Evolutionary conservation across 2,113 vertebrate genomes (phyloP).

Genomic region (Scomber japonicus): DNA sequence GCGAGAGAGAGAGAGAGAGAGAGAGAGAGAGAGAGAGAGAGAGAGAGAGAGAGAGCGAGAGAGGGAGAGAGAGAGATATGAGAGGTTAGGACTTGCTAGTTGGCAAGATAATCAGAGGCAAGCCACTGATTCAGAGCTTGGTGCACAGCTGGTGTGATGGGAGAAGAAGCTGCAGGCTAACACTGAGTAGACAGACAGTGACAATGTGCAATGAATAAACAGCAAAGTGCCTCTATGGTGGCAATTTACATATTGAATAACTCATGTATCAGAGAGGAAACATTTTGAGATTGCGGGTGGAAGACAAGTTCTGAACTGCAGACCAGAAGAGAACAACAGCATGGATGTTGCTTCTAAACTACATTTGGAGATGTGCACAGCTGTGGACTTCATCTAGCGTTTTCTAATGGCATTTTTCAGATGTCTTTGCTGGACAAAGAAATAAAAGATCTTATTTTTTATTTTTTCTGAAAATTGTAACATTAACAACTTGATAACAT

Average conservation of each 20-base stretch:
- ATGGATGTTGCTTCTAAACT: constrained; percentile 7
- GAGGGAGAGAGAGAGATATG: constrained; percentile 33
- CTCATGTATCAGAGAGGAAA: constrained; percentile 4
- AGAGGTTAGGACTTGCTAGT: constrained; percentile 45
- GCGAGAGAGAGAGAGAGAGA: constrained; percentile 19
- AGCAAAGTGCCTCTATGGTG: background rate
- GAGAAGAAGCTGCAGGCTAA: constrained; percentile 56
- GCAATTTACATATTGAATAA: constrained; percentile 47
- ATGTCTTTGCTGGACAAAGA: too few species aligned
- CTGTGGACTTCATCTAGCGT: constrained; percentile 2
- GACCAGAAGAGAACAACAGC: constrained; percentile 11
- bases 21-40: constrained; percentile 25
- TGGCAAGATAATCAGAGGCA: constrained; percentile 63
- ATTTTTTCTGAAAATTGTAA: background rate
- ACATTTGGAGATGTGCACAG: constrained; percentile 3
- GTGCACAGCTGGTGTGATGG: constrained; percentile 67
- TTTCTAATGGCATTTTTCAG: background rate
- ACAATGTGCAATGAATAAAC: constrained; percentile 12
- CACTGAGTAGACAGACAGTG: constrained; percentile 37
- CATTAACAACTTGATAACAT: background rate
- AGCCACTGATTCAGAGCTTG: constrained; percentile 55
- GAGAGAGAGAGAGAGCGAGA: constrained; percentile 14
- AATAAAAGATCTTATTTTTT: background rate
- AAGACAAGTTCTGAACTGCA: constrained; percentile 15
- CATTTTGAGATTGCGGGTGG: constrained; percentile 15